Evolutionary conservation across 2,113 vertebrate genomes (phyloP).

Genomic region (Sylvilagus bachmani): DNA sequence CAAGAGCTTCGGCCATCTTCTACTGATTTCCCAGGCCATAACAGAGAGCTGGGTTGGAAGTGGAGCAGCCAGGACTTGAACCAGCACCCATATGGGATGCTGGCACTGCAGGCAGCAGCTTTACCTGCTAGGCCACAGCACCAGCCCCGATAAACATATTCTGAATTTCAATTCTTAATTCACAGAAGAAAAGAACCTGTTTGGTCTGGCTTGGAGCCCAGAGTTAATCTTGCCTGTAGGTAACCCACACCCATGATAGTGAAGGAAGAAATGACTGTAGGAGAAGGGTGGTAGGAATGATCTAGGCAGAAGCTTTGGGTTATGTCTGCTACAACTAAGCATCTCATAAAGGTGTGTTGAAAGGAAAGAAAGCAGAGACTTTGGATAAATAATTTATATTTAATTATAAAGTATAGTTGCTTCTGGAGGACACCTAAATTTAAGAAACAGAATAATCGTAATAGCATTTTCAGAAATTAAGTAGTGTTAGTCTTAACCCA

Average conservation of each 20-base stretch:
- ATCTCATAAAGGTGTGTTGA: not conserved
- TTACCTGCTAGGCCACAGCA: no score
- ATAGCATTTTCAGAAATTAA: slow-evolving; percentile 80
- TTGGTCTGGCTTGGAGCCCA: not conserved
- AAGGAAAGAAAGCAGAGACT: not conserved
- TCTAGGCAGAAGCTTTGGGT: not conserved
- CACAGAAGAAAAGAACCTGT: not conserved
- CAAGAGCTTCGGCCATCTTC: no score
- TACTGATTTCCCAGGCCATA: no score
- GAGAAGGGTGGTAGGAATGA: not conserved
- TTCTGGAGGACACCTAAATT: slow-evolving; percentile 58
- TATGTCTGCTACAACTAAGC: not conserved
- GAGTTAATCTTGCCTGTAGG: not conserved
- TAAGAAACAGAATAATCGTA: slow-evolving; percentile 78
- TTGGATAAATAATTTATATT: slow-evolving; percentile 52
- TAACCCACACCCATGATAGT: not conserved
- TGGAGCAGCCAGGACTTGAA: no score
- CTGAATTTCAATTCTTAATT: slow-evolving; percentile 28
- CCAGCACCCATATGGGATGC: no score
- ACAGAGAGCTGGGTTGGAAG: no score
- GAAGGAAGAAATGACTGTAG: not conserved
- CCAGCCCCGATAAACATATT: not conserved
- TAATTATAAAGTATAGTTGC: slow-evolving; percentile 67
- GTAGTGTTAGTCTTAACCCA: slow-evolving; percentile 64
- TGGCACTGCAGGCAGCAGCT: no score